Conservation (phyloP, 1,140 invertebrate genomes). For the Meloidogyne floridensis region DNA sequence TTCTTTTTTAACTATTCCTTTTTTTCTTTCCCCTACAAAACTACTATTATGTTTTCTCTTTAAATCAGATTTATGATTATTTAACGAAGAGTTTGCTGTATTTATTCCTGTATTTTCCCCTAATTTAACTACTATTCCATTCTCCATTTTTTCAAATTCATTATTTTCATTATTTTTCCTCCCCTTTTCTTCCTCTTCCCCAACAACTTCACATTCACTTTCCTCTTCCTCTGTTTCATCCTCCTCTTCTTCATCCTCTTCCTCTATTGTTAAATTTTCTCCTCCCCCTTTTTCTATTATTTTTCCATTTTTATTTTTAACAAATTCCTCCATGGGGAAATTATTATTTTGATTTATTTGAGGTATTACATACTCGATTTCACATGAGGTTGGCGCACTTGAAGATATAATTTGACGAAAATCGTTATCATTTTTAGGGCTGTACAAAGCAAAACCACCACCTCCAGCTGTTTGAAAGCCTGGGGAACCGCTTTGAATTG, state of each 20-base stretch:
- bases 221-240: background rate
- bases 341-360: background rate
- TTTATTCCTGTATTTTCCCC: too few species aligned
- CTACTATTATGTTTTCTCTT: background rate
- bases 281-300: background rate
- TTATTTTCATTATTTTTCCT: background rate
- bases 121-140: background rate
- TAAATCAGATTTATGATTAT: background rate
- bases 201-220: background rate
- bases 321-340: background rate
- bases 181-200: background rate
- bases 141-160: background rate
- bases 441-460: slow-evolving; percentile 22
- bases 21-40: slow-evolving; percentile 15
- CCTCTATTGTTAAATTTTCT: background rate
- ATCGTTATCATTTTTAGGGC: slow-evolving; percentile 37
- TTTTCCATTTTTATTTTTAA: background rate
- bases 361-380: slow-evolving; percentile 16
- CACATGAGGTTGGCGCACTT: slow-evolving; percentile 56
- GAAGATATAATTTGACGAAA: slow-evolving; percentile 60
- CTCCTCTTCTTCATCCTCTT: background rate
- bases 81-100: background rate
- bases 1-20: background rate
- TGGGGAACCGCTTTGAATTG: slow-evolving; percentile 36
- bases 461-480: slow-evolving; percentile 16